These are phyloP conservation scores for Drosophila yooni DNA, from an alignment of 2,888 invertebrate species.

Conservation along the genomic window DNA sequence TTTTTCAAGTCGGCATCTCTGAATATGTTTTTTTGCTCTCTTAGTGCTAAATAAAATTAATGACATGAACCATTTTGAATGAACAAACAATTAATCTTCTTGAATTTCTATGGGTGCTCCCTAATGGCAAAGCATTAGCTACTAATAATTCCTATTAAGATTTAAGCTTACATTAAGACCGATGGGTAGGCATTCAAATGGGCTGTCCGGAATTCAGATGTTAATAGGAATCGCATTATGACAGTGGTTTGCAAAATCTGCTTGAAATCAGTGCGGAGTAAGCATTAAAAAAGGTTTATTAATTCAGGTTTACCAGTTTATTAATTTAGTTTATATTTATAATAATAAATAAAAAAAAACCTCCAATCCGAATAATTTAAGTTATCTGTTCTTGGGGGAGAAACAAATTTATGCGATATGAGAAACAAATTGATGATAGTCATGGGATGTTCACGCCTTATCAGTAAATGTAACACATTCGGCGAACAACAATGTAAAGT, in stretches of 20 bases:
- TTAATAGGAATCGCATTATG: constrained; percentile 32
- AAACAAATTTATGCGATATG: constrained; percentile 18
- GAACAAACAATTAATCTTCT: constrained; percentile 72
- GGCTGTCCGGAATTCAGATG: constrained; percentile 25
- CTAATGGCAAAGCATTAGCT: constrained; percentile 30
- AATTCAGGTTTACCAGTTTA: neutral
- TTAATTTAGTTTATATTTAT: neutral
- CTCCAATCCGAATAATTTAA: neutral
- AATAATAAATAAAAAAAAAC: neutral
- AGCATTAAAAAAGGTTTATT: neutral
- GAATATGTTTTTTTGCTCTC: constrained; percentile 27
- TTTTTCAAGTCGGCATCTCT: constrained; percentile 8
- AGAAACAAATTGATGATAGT: constrained; percentile 40
- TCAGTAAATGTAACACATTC: constrained; percentile 11
- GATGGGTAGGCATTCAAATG: constrained; percentile 27
- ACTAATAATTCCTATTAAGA: constrained; percentile 52
- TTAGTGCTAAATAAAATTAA: constrained; percentile 57
- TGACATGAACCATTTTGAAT: constrained; percentile 61
- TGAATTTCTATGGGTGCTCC: constrained; percentile 40
- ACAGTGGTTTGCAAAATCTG: neutral
- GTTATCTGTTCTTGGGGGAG: neutral
- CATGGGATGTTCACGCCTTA: constrained; percentile 16
- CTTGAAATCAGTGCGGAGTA: neutral
- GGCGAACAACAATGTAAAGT: constrained; percentile 11
- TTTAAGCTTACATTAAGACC: constrained; percentile 31